Conservation (phyloP, 53 echinoderm and acorn worm species). For the Apostichopus leukothele region DNA sequence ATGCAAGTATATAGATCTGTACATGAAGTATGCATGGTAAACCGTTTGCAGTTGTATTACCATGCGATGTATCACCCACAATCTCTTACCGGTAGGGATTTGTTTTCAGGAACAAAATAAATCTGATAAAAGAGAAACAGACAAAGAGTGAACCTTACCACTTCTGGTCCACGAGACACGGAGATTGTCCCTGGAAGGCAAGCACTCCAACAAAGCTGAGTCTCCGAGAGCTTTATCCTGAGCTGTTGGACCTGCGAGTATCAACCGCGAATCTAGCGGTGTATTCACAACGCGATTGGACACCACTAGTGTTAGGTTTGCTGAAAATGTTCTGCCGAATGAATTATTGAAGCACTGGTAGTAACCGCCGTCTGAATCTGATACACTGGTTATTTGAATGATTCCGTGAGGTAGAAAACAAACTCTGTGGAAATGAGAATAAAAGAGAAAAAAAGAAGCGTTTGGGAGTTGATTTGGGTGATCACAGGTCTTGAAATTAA, state of each 20-base stretch:
- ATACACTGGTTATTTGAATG: slow-evolving; percentile 19
- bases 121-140: no score
- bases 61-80: no score
- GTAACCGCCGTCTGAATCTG: background rate
- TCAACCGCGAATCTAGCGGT: background rate
- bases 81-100: no score
- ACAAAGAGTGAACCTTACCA: background rate
- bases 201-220: slow-evolving; percentile 31
- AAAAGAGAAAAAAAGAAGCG: background rate
- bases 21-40: no score
- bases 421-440: slow-evolving; percentile 1
- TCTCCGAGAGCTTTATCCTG: slow-evolving; percentile 12
- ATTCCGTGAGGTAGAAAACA: slow-evolving; percentile 43
- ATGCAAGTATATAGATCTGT: no score
- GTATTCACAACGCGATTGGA: background rate
- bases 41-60: no score
- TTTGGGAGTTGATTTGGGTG: no score
- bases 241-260: background rate
- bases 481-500: no score
- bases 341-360: background rate
- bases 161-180: slow-evolving; percentile 10
- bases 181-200: background rate
- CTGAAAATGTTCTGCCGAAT: background rate
- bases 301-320: slow-evolving; percentile 11
- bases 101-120: no score